phyloP scores from a whole-genome alignment of 2,113 vertebrate genomes.

The Sigmodon hispidus region DNA sequence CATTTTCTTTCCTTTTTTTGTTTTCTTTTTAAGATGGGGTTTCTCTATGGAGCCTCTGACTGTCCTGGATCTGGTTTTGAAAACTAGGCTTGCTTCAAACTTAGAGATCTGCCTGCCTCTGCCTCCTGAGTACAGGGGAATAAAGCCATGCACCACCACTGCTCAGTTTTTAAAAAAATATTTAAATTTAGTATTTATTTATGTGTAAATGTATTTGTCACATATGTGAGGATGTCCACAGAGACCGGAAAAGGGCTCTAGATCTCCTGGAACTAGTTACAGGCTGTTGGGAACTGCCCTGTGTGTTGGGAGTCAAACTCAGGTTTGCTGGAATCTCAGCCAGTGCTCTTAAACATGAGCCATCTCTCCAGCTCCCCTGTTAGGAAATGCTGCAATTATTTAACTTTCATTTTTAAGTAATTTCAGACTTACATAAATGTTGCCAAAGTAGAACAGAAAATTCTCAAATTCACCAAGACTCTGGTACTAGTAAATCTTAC shows the following conservation, averaged over 20 bases:
- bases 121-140: background rate
- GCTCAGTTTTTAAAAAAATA: background rate
- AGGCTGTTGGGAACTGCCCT: background rate
- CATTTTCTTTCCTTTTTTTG: background rate
- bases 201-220: background rate
- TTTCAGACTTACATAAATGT: background rate
- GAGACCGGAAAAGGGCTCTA: background rate
- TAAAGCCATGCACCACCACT: background rate
- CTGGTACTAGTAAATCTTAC: background rate
- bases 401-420: constrained; percentile 40
- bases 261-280: background rate
- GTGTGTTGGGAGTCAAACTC: background rate
- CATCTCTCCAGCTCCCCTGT: background rate
- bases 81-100: background rate
- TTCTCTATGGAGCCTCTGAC: background rate
- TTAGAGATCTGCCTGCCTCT: background rate
- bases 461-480: background rate
- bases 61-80: background rate
- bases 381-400: constrained; percentile 7
- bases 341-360: background rate
- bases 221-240: background rate
- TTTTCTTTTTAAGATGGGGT: background rate
- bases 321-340: background rate
- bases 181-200: background rate
- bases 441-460: background rate